Evolutionary conservation across 2,888 invertebrate genomes (phyloP), one percentile per base, ranked within the genome.

Genomic region (Spicauda simplicius): DNA sequence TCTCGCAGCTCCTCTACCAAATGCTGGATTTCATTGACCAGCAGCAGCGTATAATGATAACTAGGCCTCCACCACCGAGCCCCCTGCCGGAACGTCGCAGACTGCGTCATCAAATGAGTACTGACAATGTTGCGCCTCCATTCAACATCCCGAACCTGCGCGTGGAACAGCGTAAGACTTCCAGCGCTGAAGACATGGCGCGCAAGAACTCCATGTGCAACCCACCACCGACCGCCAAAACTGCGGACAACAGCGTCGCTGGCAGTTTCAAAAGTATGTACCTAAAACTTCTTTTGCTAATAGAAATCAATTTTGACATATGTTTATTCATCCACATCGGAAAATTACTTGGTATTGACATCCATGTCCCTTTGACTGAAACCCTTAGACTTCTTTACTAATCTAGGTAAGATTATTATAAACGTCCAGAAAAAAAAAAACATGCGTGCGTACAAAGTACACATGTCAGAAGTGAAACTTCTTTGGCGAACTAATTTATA

Each of bases 1-100:
- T 18, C 6, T 19, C 48, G 18, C 79, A 95, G 95, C 97, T 98
- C 57, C 94, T 99, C 69, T 97, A 98, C 82, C 98, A 98, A 78
- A 98, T 99, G 98, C 91, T 99, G 79, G 97, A 97, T 79, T 96
- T 96, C 81, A 97, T 98, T 73, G 97, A 98, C 86, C 95, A 96
- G 74, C 97, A 97, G 81, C 98, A 98, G 83, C 95, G 97, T 60
- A 97, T 97, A 88, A 98, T 98, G 88, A 94, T 99, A 85, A 60
- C 60, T 0, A 97, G 97, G 88, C 86, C 97, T 80, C 98, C 98
- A 83, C 96, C 96, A 84, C 90, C 96, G 52, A 90, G 96, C 77
- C 95, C 96, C 59, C 96, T 96, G 78, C 96, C 97, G 0, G 97
- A 97, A 73, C 94, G 97, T 37, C 94, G 97, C 25, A 94, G 95